Evolutionary conservation across 2,797 vertebrate genomes (phyloP).

Genomic region (Crenuchus spilurus): DNA sequence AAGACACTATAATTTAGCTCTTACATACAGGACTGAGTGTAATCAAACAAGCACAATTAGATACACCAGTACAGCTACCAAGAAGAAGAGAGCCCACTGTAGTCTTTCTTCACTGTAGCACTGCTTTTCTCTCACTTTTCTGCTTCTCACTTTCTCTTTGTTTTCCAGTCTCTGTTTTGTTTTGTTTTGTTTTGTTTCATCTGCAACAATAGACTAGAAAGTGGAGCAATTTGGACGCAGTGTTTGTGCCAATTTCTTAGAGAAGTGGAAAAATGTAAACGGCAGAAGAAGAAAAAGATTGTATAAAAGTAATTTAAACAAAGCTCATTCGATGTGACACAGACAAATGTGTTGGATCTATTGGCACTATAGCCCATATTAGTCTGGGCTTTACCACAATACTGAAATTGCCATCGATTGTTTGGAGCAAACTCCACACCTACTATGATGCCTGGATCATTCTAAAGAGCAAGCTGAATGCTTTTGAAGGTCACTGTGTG

Average conservation of each 20-base stretch:
- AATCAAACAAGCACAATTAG: neutral
- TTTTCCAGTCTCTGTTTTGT: neutral
- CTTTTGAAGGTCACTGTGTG: slow-evolving; percentile 19
- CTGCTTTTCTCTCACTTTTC: neutral
- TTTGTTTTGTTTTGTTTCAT: too few relatives aligned
- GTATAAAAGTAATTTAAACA: neutral
- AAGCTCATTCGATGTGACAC: slow-evolving; percentile 13
- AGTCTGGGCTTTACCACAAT: slow-evolving; percentile 20
- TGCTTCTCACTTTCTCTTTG: neutral
- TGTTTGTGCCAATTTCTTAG: neutral
- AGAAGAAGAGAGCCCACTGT: neutral
- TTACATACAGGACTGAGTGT: neutral
- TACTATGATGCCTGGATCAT: neutral
- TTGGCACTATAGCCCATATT: slow-evolving; percentile 33
- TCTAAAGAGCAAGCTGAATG: neutral
- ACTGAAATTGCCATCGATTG: slow-evolving; percentile 47
- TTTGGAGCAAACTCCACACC: neutral
- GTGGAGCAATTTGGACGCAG: slow-evolving; percentile 13
- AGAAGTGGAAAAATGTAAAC: neutral
- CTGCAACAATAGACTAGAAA: slow-evolving; percentile 9
- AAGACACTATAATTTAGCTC: slow-evolving; percentile 13
- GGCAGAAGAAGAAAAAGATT: slow-evolving; percentile 4
- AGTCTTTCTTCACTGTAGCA: neutral
- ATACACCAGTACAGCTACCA: neutral
- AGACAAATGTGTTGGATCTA: slow-evolving; percentile 33